Conservation (phyloP, 2,113 vertebrate species). For the Myiopsitta monachus region DNA sequence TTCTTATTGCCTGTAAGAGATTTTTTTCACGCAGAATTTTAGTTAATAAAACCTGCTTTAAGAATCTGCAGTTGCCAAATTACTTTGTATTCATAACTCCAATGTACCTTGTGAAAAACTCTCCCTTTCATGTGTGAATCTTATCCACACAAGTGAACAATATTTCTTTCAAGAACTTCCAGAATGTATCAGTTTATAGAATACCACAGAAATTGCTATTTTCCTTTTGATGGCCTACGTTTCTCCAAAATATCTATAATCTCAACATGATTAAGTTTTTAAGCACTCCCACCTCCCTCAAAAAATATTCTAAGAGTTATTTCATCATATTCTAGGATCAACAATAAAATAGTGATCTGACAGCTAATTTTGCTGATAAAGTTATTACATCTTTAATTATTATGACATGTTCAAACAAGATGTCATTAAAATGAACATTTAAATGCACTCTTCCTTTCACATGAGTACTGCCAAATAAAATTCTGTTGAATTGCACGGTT, state of each 20-base stretch:
- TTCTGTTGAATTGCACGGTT: conserved; percentile 21
- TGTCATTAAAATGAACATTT: conserved; percentile 46
- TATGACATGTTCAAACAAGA: conserved; percentile 39
- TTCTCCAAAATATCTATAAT: neutral
- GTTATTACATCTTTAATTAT: conserved; percentile 40
- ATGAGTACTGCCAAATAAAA: conserved; percentile 54
- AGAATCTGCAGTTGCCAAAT: neutral
- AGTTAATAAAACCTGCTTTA: neutral
- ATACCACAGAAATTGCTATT: neutral
- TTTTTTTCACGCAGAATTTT: neutral
- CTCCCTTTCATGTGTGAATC: neutral
- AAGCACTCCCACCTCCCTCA: neutral
- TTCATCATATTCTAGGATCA: neutral
- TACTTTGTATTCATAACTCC: neutral
- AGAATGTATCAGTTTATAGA: neutral
- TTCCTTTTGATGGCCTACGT: neutral
- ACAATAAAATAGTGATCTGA: conserved; percentile 6
- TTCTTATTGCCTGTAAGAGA: neutral
- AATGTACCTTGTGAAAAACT: neutral
- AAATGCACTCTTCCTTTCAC: conserved; percentile 59
- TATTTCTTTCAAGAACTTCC: neutral
- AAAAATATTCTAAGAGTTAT: neutral
- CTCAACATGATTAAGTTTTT: neutral
- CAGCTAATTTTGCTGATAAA: conserved; percentile 45
- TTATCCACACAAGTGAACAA: neutral